Evolutionary conservation across 2,888 invertebrate genomes (phyloP).

Genomic region (Hipparchia sbordonii): DNA sequence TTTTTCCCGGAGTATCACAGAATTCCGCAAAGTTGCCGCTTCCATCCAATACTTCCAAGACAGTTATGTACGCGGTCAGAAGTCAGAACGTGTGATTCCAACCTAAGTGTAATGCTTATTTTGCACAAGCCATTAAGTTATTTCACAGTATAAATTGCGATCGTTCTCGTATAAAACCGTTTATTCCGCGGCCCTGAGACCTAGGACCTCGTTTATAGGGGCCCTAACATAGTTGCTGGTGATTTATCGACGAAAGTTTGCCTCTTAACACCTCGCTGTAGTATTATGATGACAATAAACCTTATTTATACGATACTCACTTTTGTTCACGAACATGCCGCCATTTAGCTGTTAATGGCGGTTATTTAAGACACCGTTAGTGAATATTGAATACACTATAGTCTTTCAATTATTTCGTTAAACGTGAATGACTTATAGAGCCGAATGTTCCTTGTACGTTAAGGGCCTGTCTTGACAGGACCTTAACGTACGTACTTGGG

Average conservation of each 20-base stretch:
- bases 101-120: not conserved
- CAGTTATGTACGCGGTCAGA: no score
- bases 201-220: conserved; percentile 8
- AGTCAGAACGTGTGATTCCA: not conserved
- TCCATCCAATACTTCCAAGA: no score
- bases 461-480: no score
- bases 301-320: not conserved
- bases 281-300: conserved; percentile 10
- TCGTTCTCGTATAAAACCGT: not conserved
- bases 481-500: no score
- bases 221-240: not conserved
- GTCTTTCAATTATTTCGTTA: no score
- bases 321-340: not conserved
- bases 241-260: conserved; percentile 5
- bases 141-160: conserved; percentile 3
- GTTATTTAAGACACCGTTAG: not conserved
- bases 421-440: no score
- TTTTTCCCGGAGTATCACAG: no score
- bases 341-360: not conserved
- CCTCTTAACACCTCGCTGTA: not conserved
- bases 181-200: conserved; percentile 12
- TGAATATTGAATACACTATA: no score
- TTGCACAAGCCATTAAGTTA: no score
- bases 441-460: no score
- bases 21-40: no score